Percentiles rank a stretch among this genome's conserved stretches.
These are phyloP conservation scores for Mesochorus sp. DNA, from an alignment of 2,888 invertebrate species.

Conservation along the genomic window DNA sequence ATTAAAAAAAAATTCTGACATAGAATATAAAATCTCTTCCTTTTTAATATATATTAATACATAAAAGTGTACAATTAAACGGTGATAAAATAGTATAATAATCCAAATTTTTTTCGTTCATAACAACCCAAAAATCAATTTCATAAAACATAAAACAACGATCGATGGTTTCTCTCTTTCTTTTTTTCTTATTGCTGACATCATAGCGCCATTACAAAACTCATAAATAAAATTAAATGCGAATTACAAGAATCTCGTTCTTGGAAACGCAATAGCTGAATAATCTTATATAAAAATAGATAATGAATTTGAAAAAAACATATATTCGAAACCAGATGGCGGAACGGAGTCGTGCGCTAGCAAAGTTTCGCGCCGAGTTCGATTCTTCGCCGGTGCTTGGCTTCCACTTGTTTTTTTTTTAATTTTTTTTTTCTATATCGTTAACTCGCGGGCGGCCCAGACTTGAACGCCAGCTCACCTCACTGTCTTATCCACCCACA, in stretches of 20 bases:
- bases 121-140: too few species aligned
- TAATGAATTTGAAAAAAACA: slow-evolving; percentile 19
- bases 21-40: too few species aligned
- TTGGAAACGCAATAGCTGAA: slow-evolving; percentile 23
- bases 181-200: slow-evolving; percentile 2
- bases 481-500: slow-evolving; percentile 50
- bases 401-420: background rate
- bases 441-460: slow-evolving; percentile 5
- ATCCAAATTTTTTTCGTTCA: too few species aligned
- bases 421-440: slow-evolving; percentile 4
- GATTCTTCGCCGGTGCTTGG: slow-evolving; percentile 17
- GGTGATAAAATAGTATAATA: too few species aligned
- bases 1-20: too few species aligned
- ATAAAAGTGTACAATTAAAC: too few species aligned
- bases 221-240: slow-evolving; percentile 29
- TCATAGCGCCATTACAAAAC: slow-evolving; percentile 24
- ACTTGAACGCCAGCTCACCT: slow-evolving; percentile 45
- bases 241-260: slow-evolving; percentile 1
- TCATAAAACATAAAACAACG: slow-evolving; percentile 14
- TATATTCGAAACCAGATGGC: slow-evolving; percentile 14
- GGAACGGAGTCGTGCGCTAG: slow-evolving; percentile 30
- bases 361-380: slow-evolving; percentile 38
- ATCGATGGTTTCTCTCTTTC: slow-evolving; percentile 12
- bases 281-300: slow-evolving; percentile 10
- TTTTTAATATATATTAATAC: too few species aligned